phyloP scores from a whole-genome alignment of 2,113 vertebrate species.

The Phrynocephalus versicolor region DNA sequence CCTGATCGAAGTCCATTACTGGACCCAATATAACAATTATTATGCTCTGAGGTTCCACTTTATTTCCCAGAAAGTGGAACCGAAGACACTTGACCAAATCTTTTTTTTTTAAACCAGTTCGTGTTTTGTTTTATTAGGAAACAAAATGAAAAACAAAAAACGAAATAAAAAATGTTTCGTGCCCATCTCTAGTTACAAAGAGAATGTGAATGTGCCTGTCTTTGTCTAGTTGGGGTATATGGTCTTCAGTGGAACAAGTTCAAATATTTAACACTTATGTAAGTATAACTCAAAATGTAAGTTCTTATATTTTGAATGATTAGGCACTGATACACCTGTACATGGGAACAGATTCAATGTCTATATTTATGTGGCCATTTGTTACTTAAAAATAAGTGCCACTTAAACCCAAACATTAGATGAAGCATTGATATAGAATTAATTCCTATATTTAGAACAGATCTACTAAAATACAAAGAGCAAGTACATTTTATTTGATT shows the following conservation, averaged over 20 bases:
- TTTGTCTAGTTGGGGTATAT: neutral
- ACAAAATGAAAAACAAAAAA: too few species aligned
- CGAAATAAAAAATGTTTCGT: too few species aligned
- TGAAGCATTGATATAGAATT: conserved; percentile 10
- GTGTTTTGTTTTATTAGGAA: too few species aligned
- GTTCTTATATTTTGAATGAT: neutral
- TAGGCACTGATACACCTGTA: neutral
- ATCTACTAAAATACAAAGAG: neutral
- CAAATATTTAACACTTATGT: too few species aligned
- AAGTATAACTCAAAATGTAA: too few species aligned
- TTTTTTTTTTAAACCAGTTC: neutral
- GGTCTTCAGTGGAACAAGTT: neutral
- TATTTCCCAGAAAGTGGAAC: neutral
- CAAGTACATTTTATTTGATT: too few species aligned
- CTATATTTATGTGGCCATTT: neutral
- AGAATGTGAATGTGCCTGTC: too few species aligned
- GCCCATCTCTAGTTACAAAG: too few species aligned
- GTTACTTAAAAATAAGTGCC: neutral
- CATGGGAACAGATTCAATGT: neutral
- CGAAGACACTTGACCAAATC: neutral
- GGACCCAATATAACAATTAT: too few species aligned
- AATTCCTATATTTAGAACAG: neutral
- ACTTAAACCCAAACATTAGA: neutral
- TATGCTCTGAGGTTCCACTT: neutral
- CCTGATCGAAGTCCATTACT: neutral